Percentiles rank a stretch among this genome's conserved stretches.
Conservation (phyloP, 2,888 invertebrate species). For the Villa cingulata region DNA sequence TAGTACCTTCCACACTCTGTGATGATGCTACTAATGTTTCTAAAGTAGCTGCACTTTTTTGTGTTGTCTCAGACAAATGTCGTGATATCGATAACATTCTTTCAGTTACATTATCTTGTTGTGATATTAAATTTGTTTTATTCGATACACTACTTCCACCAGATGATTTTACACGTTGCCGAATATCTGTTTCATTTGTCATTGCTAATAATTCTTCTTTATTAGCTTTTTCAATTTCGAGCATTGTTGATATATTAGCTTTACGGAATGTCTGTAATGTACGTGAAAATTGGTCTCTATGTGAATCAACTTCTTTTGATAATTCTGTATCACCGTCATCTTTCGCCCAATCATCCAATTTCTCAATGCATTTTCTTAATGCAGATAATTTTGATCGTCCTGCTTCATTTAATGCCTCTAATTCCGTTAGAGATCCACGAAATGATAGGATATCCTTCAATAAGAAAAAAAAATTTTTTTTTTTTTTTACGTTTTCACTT, state of each 20-base stretch:
- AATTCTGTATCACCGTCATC: slow-evolving; percentile 50
- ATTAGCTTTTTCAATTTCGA: slow-evolving; percentile 62
- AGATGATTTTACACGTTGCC: slow-evolving; percentile 40
- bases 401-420: slow-evolving; percentile 61
- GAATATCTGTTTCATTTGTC: slow-evolving; percentile 40
- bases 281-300: slow-evolving; percentile 56
- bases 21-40: slow-evolving; percentile 61
- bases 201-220: slow-evolving; percentile 55
- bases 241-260: slow-evolving; percentile 63
- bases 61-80: slow-evolving; percentile 74
- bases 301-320: slow-evolving; percentile 50
- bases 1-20: slow-evolving; percentile 57
- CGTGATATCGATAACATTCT: slow-evolving; percentile 72
- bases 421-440: slow-evolving; percentile 50
- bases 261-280: slow-evolving; percentile 63
- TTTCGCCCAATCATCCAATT: slow-evolving; percentile 51
- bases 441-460: slow-evolving; percentile 64
- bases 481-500: too few relatives aligned
- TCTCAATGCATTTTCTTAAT: slow-evolving; percentile 55
- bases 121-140: slow-evolving; percentile 40
- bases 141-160: slow-evolving; percentile 11
- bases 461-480: slow-evolving; percentile 5
- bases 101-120: slow-evolving; percentile 59
- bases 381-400: slow-evolving; percentile 55
- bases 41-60: slow-evolving; percentile 73